phyloP scores from a whole-genome alignment of 2,113 vertebrate genomes.

The Pipa parva region DNA sequence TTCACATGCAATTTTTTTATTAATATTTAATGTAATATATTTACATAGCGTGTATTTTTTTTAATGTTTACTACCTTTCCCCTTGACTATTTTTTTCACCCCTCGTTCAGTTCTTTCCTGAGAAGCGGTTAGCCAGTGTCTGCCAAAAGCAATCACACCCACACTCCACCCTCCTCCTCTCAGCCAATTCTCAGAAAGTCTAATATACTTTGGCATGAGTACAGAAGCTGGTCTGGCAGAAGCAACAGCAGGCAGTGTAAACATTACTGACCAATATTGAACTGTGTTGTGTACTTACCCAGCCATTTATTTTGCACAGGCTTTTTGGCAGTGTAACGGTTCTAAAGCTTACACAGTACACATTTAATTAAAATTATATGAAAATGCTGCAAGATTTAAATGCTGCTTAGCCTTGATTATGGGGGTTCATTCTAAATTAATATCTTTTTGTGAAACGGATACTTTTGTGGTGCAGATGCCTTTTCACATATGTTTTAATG shows the following conservation, averaged over 20 bases:
- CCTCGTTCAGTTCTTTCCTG: neutral
- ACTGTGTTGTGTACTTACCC: neutral
- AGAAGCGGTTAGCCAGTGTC: neutral
- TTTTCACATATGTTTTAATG: too few species aligned
- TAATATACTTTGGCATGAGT: neutral
- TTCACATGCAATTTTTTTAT: neutral
- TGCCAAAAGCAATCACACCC: neutral
- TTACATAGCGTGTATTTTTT: neutral
- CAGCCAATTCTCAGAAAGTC: slow-evolving; percentile 7
- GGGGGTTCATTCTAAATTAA: too few species aligned
- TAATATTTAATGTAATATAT: neutral
- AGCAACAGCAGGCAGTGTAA: neutral
- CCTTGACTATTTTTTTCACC: neutral
- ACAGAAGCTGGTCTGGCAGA: neutral
- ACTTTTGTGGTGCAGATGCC: too few species aligned
- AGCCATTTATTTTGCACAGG: neutral
- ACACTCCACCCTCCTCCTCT: neutral
- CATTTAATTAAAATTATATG: too few species aligned
- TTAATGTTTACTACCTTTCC: neutral
- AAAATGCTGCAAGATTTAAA: too few species aligned
- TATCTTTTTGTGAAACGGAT: too few species aligned
- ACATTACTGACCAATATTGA: neutral
- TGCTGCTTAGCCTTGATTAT: too few species aligned
- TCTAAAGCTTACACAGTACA: too few species aligned
- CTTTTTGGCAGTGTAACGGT: neutral